These are phyloP conservation scores for Sarcophaga rosellei DNA, from an alignment of 2,888 invertebrate species.

Conservation along the genomic window DNA sequence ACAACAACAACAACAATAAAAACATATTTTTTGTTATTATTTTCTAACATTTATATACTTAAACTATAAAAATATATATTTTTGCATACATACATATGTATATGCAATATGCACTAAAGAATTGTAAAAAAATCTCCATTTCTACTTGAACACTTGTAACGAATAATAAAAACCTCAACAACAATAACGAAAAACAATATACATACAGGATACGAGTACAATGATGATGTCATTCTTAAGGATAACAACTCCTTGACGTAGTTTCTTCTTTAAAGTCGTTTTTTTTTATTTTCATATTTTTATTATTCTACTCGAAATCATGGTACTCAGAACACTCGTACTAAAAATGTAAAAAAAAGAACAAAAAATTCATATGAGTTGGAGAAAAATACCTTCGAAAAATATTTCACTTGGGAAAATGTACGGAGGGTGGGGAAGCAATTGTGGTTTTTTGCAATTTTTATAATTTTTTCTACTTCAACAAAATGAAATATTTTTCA, in stretches of 20 bases:
- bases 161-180: conserved; percentile 9
- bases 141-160: conserved; percentile 33
- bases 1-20: conserved; percentile 4
- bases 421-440: neutral
- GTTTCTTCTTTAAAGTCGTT: conserved; percentile 19
- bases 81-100: conserved; percentile 14
- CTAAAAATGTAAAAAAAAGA: neutral
- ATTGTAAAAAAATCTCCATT: conserved; percentile 8
- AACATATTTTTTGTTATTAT: neutral
- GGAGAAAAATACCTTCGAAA: conserved; percentile 28
- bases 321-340: conserved; percentile 16
- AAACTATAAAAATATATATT: conserved; percentile 16
- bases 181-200: conserved; percentile 1
- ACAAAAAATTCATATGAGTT: neutral
- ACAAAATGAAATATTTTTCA: conserved; percentile 39
- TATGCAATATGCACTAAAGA: conserved; percentile 8
- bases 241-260: conserved; percentile 53
- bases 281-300: conserved; percentile 18
- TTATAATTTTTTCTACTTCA: conserved; percentile 26
- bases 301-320: conserved; percentile 14
- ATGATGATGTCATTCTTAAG: conserved; percentile 59
- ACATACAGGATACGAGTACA: neutral
- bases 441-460: conserved; percentile 63
- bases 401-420: conserved; percentile 77
- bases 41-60: conserved; percentile 25